Evolutionary conservation across 2,797 vertebrate species (phyloP).

Genomic region (Chaunax sp.): DNA sequence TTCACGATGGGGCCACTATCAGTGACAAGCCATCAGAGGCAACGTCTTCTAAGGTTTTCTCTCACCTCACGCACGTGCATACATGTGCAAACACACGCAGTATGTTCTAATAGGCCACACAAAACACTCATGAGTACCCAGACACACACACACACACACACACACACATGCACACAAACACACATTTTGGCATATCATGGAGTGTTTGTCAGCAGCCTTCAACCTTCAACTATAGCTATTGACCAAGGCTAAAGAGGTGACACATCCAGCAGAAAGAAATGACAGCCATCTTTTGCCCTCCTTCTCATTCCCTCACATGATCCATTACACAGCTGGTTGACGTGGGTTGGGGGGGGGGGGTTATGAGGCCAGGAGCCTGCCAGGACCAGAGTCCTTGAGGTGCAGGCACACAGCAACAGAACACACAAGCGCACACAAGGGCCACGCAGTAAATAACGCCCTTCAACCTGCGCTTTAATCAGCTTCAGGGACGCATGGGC

Average conservation of each 20-base stretch:
- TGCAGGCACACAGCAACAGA: slow-evolving; percentile 51
- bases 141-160: slow-evolving; percentile 14
- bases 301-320: slow-evolving; percentile 50
- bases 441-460: slow-evolving; percentile 74
- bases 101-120: slow-evolving; percentile 26
- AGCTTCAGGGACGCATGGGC: slow-evolving; percentile 73
- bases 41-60: slow-evolving; percentile 53
- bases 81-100: slow-evolving; percentile 41
- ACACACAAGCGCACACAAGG: slow-evolving; percentile 28
- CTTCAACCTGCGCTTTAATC: slow-evolving; percentile 79
- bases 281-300: slow-evolving; percentile 53
- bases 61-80: neutral
- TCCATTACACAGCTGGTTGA: slow-evolving; percentile 44
- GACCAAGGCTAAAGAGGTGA: slow-evolving; percentile 75
- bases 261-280: slow-evolving; percentile 57
- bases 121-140: slow-evolving; percentile 14
- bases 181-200: slow-evolving; percentile 45
- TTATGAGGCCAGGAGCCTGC: slow-evolving; percentile 38
- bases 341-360: slow-evolving; percentile 13
- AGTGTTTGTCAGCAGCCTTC: slow-evolving; percentile 68
- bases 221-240: slow-evolving; percentile 68
- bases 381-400: slow-evolving; percentile 68
- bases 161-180: slow-evolving; percentile 17
- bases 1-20: slow-evolving; percentile 77
- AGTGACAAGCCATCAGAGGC: slow-evolving; percentile 82